Percentiles rank a stretch among this genome's conserved stretches.
phyloP scores from a whole-genome alignment of 2,113 vertebrate species.

The Strigops habroptila region DNA sequence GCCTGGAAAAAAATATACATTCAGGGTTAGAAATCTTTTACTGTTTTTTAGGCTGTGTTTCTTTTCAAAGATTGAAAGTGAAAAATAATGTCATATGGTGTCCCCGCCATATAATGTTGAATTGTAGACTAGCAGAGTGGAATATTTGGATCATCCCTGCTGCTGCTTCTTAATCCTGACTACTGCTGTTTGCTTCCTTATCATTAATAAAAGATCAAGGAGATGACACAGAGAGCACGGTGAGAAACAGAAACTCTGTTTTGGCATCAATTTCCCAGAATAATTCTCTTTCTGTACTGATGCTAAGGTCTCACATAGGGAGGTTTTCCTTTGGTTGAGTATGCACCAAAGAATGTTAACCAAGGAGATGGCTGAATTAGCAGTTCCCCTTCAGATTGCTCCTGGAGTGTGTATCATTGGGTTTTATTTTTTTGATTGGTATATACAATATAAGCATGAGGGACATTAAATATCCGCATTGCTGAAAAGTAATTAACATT shows the following conservation, averaged over 20 bases:
- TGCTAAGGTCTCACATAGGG: background rate
- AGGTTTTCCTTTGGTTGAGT: background rate
- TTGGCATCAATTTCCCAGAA: background rate
- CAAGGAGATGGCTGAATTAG: background rate
- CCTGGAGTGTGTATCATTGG: background rate
- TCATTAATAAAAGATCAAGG: constrained; percentile 1
- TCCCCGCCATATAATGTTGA: background rate
- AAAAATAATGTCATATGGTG: background rate
- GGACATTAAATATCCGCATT: background rate
- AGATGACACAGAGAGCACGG: background rate
- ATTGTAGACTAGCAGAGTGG: background rate
- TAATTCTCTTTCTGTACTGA: background rate
- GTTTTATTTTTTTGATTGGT: background rate
- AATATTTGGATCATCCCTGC: background rate
- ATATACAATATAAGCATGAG: background rate
- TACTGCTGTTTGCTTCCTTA: constrained; percentile 1
- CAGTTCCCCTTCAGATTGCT: background rate
- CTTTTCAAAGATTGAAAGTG: background rate
- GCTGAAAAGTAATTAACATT: background rate
- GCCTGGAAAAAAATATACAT: background rate
- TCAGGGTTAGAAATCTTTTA: background rate
- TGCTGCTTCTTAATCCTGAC: background rate
- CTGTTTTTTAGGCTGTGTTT: background rate
- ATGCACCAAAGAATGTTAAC: background rate
- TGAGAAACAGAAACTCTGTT: background rate